Conservation (phyloP, 2,888 invertebrate species). For the Ormia ochracea region DNA sequence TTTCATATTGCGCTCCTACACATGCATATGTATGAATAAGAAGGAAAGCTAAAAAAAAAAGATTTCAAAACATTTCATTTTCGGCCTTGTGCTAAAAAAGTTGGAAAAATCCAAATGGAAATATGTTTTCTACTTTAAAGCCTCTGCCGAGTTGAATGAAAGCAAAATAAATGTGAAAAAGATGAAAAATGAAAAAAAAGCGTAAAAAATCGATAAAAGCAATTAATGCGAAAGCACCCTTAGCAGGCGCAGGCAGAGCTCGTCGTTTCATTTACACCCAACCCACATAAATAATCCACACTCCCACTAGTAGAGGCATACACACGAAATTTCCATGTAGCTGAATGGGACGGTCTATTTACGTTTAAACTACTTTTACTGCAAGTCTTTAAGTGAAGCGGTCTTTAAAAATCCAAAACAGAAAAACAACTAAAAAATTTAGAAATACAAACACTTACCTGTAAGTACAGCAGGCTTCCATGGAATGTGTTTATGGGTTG, state of each 20-base stretch:
- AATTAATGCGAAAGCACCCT: slow-evolving; percentile 56
- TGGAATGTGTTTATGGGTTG: too few relatives aligned
- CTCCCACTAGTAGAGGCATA: neutral
- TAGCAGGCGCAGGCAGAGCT: slow-evolving; percentile 41
- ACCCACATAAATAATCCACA: neutral
- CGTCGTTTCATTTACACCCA: slow-evolving; percentile 40
- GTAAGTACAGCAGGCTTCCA: too few relatives aligned
- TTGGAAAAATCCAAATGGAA: slow-evolving; percentile 43
- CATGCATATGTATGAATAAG: neutral
- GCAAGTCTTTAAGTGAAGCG: too few relatives aligned
- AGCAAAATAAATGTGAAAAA: slow-evolving; percentile 8
- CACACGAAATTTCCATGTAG: neutral
- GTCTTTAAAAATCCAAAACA: too few relatives aligned
- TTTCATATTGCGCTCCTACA: slow-evolving; percentile 38
- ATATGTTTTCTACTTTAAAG: slow-evolving; percentile 51
- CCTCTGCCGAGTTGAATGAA: slow-evolving; percentile 38
- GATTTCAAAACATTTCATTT: slow-evolving; percentile 60
- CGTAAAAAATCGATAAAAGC: slow-evolving; percentile 48
- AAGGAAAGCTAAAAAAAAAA: slow-evolving; percentile 26
- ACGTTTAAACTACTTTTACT: too few relatives aligned
- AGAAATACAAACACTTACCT: too few relatives aligned
- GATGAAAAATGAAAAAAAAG: slow-evolving; percentile 12
- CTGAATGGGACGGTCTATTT: too few relatives aligned
- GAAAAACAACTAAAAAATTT: too few relatives aligned
- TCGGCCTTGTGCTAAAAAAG: slow-evolving; percentile 63